These are phyloP conservation scores for Ormyrus nitidulus DNA, from an alignment of 2,888 invertebrate genomes.

Conservation along the genomic window DNA sequence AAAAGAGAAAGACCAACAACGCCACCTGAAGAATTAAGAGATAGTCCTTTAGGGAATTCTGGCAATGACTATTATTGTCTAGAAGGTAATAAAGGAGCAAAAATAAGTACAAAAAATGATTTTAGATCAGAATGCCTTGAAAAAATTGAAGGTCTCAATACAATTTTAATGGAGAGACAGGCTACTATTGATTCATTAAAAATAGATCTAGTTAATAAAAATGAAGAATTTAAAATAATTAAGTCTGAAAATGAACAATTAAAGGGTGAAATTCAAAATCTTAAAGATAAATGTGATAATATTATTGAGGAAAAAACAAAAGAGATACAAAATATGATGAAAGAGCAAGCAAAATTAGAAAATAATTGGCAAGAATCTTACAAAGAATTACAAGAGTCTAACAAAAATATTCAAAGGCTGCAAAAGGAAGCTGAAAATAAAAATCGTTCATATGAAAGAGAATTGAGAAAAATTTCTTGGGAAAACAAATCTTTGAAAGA, in stretches of 20 bases:
- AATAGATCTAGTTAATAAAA: slow-evolving; percentile 60
- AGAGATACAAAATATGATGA: slow-evolving; percentile 61
- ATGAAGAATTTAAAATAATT: slow-evolving; percentile 55
- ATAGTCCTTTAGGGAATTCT: slow-evolving; percentile 45
- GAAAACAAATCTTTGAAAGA: slow-evolving; percentile 63
- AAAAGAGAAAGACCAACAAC: slow-evolving; percentile 27
- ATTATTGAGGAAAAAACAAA: slow-evolving; percentile 59
- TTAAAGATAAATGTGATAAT: slow-evolving; percentile 62
- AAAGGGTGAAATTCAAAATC: slow-evolving; percentile 58
- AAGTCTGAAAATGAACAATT: slow-evolving; percentile 58
- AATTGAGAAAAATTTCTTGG: slow-evolving; percentile 61
- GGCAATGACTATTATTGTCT: slow-evolving; percentile 21
- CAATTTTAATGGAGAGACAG: slow-evolving; percentile 65
- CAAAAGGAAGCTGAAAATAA: slow-evolving; percentile 63
- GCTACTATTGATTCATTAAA: slow-evolving; percentile 63
- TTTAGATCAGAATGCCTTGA: slow-evolving; percentile 4
- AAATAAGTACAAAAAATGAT: background rate
- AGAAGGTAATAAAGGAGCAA: background rate
- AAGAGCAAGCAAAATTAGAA: slow-evolving; percentile 58
- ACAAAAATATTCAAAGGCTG: slow-evolving; percentile 54
- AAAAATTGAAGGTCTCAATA: slow-evolving; percentile 64
- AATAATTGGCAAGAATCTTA: slow-evolving; percentile 60
- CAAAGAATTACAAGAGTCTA: slow-evolving; percentile 61
- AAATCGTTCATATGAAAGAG: slow-evolving; percentile 63
- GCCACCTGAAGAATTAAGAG: slow-evolving; percentile 37